These are phyloP conservation scores for Drosophila antonietae DNA, from an alignment of 2,888 invertebrate species.

Conservation along the genomic window DNA sequence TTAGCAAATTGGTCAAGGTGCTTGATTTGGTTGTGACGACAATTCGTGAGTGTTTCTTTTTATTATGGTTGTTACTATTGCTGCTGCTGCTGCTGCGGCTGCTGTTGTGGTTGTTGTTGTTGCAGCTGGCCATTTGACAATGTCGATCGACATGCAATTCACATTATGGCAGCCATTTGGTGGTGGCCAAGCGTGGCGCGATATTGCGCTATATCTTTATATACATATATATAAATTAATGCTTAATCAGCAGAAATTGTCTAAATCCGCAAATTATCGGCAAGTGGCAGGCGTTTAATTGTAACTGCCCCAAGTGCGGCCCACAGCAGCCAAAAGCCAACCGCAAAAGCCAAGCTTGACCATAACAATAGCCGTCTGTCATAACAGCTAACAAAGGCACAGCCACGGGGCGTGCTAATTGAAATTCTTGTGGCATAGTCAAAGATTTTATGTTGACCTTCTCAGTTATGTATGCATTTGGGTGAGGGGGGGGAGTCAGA, in stretches of 20 bases:
- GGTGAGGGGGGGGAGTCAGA: no score
- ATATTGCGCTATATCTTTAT: constrained; percentile 15
- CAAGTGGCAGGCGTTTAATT: constrained; percentile 76
- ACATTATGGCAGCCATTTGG: constrained; percentile 51
- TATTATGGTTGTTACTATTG: constrained; percentile 14
- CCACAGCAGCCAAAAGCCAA: constrained; percentile 38
- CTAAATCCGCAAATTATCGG: constrained; percentile 72
- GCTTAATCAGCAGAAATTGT: constrained; percentile 79
- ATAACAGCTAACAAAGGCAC: constrained; percentile 41
- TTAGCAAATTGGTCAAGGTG: constrained; percentile 73
- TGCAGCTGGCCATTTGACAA: constrained; percentile 56
- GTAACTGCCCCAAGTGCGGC: constrained; percentile 67
- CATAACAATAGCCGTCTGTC: constrained; percentile 52
- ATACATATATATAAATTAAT: constrained; percentile 70
- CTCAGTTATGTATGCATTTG: no score
- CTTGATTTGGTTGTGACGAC: constrained; percentile 52
- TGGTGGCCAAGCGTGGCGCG: constrained; percentile 15
- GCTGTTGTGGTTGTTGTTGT: not conserved
- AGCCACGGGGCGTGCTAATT: constrained; percentile 49
- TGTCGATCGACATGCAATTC: constrained; percentile 60
- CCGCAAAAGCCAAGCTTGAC: constrained; percentile 23
- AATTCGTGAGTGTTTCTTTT: constrained; percentile 50
- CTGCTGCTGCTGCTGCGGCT: constrained; percentile 4
- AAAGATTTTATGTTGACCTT: constrained; percentile 61
- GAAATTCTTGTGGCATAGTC: constrained; percentile 67